Conservation (phyloP, 2,888 invertebrate genomes). For the Zaprionus lineosus region DNA sequence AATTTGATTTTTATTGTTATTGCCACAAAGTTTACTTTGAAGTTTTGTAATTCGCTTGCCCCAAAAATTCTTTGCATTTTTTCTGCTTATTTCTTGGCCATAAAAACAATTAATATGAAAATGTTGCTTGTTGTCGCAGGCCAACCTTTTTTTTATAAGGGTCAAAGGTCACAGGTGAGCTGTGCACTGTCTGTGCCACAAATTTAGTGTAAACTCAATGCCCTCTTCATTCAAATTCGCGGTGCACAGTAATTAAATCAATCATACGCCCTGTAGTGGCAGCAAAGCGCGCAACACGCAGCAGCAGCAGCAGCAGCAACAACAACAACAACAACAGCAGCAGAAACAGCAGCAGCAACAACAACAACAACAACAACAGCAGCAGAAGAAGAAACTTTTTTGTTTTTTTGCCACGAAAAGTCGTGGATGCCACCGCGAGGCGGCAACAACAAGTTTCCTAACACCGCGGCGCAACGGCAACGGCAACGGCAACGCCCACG, state of each 20-base stretch:
- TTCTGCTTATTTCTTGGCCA: too few species aligned
- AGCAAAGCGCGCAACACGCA: slow-evolving; percentile 43
- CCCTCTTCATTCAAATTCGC: slow-evolving; percentile 41
- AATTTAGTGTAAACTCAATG: slow-evolving; percentile 3
- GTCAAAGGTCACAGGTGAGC: slow-evolving; percentile 19
- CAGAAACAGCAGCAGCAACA: not conserved
- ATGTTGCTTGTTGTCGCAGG: not conserved
- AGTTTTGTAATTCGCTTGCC: too few species aligned
- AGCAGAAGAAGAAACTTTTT: not conserved
- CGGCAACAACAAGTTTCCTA: slow-evolving; percentile 33
- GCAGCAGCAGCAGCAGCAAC: slow-evolving; percentile 2
- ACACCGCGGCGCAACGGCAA: slow-evolving; percentile 18
- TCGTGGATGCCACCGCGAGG: not conserved
- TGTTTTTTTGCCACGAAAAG: slow-evolving; percentile 1
- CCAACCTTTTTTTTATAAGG: not conserved
- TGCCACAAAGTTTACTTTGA: too few species aligned
- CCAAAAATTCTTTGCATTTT: too few species aligned
- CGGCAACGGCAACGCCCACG: slow-evolving; percentile 58
- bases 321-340: not conserved
- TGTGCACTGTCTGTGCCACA: not conserved
- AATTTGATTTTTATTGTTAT: too few species aligned
- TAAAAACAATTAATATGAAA: not conserved
- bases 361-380: not conserved
- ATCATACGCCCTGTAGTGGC: slow-evolving; percentile 62
- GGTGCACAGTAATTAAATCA: slow-evolving; percentile 70